Percentiles rank a stretch among this genome's conserved stretches.
These are phyloP conservation scores for Dreissena polymorpha DNA, from an alignment of 1,140 invertebrate species.

Conservation along the genomic window DNA sequence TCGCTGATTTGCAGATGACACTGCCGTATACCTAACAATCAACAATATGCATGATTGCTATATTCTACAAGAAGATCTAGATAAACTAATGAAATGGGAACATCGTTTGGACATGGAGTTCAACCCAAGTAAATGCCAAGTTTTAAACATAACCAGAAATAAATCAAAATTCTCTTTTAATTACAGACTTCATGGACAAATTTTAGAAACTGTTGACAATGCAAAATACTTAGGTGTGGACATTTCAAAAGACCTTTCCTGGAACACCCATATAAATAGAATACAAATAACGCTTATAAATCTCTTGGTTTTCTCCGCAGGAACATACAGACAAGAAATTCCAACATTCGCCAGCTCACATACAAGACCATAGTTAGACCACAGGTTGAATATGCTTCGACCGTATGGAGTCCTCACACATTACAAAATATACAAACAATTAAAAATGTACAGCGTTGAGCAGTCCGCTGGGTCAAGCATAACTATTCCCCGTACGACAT, in stretches of 20 bases:
- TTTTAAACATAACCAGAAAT: constrained; percentile 34
- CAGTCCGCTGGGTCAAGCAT: constrained; percentile 15
- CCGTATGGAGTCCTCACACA: constrained; percentile 13
- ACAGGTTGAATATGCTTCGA: neutral
- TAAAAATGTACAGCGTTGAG: constrained; percentile 29
- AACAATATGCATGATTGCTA: constrained; percentile 7
- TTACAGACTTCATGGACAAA: constrained; percentile 31
- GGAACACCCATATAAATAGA: constrained; percentile 13
- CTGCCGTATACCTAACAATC: constrained; percentile 13
- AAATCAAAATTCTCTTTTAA: constrained; percentile 31
- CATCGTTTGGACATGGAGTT: constrained; percentile 20
- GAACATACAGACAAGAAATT: constrained; percentile 5
- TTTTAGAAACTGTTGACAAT: neutral
- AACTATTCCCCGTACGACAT: constrained; percentile 18
- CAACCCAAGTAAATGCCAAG: constrained; percentile 36
- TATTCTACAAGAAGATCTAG: constrained; percentile 48
- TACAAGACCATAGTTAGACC: constrained; percentile 11
- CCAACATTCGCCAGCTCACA: neutral
- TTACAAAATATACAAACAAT: constrained; percentile 21
- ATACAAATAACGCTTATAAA: neutral
- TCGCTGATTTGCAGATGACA: constrained; percentile 15
- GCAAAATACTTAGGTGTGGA: too few species aligned
- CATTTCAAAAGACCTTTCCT: neutral
- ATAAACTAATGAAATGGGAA: constrained; percentile 29
- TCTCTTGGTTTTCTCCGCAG: neutral